Evolutionary conservation across 2,797 vertebrate genomes (phyloP).

Genomic region (Arctocebus calabarensis): DNA sequence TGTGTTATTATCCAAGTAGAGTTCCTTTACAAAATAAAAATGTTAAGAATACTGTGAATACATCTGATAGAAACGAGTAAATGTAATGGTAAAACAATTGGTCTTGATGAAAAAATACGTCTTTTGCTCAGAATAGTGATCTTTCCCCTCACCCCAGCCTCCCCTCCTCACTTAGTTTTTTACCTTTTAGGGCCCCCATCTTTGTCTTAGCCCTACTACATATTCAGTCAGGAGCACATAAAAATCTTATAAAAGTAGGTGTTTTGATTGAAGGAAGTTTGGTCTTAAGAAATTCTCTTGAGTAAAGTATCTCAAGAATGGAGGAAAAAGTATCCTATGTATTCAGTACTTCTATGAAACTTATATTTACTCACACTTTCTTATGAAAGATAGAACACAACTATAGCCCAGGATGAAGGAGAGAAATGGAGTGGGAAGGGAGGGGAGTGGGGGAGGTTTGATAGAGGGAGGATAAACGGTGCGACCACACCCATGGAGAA

Average conservation of each 20-base stretch:
- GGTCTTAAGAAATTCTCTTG: background rate
- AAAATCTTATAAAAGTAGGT: background rate
- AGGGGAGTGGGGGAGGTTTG: too few relatives aligned
- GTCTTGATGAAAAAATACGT: background rate
- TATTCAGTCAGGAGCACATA: background rate
- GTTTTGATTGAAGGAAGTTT: background rate
- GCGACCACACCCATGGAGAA: too few relatives aligned
- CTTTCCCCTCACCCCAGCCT: too few relatives aligned
- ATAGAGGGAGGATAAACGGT: too few relatives aligned
- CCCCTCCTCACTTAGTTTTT: accelerated
- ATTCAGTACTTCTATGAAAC: too few relatives aligned
- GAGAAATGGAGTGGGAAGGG: too few relatives aligned
- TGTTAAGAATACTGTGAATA: too few relatives aligned
- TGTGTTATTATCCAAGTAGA: background rate
- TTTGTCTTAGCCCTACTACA: background rate
- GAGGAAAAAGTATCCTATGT: too few relatives aligned
- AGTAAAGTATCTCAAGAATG: too few relatives aligned
- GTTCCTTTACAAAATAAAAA: background rate
- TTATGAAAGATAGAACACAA: too few relatives aligned
- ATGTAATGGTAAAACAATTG: background rate
- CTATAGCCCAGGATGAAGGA: too few relatives aligned
- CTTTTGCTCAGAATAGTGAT: background rate
- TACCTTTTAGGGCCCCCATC: accelerated
- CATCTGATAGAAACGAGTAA: background rate
- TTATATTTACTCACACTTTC: too few relatives aligned